Conservation (phyloP, 1,140 invertebrate genomes). For the Lucilia cuprina region DNA sequence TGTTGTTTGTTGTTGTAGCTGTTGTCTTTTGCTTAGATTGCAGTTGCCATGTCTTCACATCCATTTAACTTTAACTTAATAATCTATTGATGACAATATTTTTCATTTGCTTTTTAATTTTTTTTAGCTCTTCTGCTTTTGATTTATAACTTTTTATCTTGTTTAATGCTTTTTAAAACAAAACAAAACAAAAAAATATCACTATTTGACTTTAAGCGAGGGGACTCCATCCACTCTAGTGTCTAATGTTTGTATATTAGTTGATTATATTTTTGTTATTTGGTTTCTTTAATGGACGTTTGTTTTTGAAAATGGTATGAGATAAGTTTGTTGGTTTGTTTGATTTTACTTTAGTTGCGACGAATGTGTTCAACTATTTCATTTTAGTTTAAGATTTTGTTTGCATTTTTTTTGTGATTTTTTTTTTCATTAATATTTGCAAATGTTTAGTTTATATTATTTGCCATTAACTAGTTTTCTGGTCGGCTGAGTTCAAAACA, state of each 20-base stretch:
- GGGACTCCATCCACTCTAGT: neutral
- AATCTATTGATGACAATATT: conserved; percentile 15
- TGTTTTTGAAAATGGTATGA: neutral
- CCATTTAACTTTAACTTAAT: conserved; percentile 3
- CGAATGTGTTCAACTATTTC: neutral
- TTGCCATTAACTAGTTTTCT: conserved; percentile 59
- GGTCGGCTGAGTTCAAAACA: conserved; percentile 60
- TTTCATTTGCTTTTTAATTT: neutral
- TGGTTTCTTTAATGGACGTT: neutral
- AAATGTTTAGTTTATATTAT: conserved; percentile 32
- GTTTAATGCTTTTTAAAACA: neutral
- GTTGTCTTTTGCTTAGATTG: neutral
- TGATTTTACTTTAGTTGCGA: neutral
- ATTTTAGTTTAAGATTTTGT: neutral
- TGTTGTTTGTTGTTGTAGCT: neutral
- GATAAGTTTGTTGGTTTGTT: neutral
- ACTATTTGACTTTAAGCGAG: neutral
- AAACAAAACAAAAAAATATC: neutral
- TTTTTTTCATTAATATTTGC: neutral
- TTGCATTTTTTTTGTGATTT: neutral
- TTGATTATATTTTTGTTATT: neutral
- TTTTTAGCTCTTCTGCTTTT: neutral
- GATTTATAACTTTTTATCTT: neutral
- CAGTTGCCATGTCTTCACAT: neutral
- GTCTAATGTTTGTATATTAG: neutral